Conservation (phyloP, 2,113 vertebrate species). For the Pluvianellus socialis region DNA sequence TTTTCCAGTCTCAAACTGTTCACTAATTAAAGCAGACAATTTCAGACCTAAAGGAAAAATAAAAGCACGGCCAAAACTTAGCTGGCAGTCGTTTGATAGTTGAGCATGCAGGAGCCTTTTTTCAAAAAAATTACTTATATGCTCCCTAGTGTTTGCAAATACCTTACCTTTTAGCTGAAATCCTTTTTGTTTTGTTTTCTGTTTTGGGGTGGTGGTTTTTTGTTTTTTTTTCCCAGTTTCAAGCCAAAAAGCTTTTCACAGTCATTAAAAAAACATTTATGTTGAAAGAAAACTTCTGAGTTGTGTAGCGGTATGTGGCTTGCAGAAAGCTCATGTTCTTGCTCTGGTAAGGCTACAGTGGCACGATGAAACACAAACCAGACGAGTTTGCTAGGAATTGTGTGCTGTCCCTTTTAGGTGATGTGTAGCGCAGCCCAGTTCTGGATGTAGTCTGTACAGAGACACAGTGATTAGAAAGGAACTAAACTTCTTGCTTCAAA, state of each 20-base stretch:
- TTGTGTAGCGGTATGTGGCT: not conserved
- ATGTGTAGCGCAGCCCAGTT: not conserved
- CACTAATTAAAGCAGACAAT: constrained; percentile 28
- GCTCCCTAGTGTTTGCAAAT: not conserved
- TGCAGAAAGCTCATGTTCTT: not conserved
- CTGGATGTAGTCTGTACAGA: not conserved
- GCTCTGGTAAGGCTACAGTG: not conserved
- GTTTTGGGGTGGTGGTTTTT: too few relatives aligned
- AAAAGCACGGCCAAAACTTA: constrained; percentile 11
- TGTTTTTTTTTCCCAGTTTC: not conserved
- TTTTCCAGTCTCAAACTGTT: constrained; percentile 29
- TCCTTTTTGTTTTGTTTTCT: not conserved
- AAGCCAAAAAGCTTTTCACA: not conserved
- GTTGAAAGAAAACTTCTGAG: not conserved
- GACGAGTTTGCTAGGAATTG: not conserved
- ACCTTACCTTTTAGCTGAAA: not conserved
- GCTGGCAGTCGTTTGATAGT: not conserved
- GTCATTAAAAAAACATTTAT: not conserved
- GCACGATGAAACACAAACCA: not conserved
- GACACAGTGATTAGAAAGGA: not conserved
- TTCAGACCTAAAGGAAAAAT: constrained; percentile 40
- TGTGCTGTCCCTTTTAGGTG: not conserved
- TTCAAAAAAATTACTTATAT: not conserved
- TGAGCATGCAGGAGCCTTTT: not conserved
- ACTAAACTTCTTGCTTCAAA: not conserved